Evolutionary conservation across 2,797 vertebrate species (phyloP).

Genomic region (Enoplosus armatus): DNA sequence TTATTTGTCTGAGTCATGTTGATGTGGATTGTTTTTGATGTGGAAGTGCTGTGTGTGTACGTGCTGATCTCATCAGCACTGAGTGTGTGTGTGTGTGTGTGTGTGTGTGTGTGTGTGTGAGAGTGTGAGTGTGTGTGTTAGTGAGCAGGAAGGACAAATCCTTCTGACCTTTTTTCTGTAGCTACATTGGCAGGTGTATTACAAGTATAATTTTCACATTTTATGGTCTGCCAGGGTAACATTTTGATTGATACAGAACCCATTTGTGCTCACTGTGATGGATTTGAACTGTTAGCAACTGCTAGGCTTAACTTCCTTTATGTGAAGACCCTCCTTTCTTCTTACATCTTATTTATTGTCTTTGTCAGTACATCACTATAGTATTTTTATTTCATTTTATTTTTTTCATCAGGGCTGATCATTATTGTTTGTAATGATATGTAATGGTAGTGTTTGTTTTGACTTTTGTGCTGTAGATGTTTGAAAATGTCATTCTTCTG

Average conservation of each 20-base stretch:
- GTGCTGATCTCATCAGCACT: conserved; percentile 8
- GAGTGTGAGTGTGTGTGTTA: conserved; percentile 1
- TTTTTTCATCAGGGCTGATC: neutral
- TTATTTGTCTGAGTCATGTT: conserved; percentile 76
- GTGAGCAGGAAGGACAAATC: conserved; percentile 47
- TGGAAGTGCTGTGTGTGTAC: conserved; percentile 40
- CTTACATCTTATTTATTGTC: neutral
- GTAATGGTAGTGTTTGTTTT: conserved; percentile 9
- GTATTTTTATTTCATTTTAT: neutral
- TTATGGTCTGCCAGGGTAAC: conserved; percentile 7
- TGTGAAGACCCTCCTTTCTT: no score
- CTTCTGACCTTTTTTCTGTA: conserved; percentile 48
- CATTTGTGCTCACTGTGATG: neutral
- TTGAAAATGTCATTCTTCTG: conserved; percentile 18
- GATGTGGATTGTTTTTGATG: conserved; percentile 69
- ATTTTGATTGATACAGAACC: conserved; percentile 18
- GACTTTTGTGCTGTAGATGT: conserved; percentile 3
- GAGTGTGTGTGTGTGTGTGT: conserved; percentile 13
- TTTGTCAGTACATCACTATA: neutral
- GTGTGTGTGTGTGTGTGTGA: conserved; percentile 15
- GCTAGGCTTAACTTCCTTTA: neutral
- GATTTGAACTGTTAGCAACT: neutral
- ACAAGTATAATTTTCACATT: conserved; percentile 26
- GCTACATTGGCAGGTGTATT: conserved; percentile 42
- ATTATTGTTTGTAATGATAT: no score